Percentiles rank a stretch among this genome's conserved stretches.
Evolutionary conservation across 2,797 vertebrate species (phyloP).

Genomic region (Echeneis naucrates): DNA sequence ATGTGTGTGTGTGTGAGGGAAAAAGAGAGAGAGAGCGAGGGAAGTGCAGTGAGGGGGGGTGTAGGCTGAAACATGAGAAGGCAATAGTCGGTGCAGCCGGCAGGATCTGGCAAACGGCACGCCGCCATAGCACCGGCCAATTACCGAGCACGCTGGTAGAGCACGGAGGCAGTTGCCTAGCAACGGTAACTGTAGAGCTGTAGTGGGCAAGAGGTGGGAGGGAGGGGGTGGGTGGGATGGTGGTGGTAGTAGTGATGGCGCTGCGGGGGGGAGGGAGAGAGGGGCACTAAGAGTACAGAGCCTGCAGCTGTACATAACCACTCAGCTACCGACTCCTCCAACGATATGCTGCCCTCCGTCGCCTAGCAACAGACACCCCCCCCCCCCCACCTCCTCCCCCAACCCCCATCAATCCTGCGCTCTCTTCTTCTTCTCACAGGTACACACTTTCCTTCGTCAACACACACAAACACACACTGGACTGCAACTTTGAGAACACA

Average conservation of each 20-base stretch:
- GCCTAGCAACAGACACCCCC: slow-evolving; percentile 88
- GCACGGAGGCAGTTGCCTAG: slow-evolving; percentile 93
- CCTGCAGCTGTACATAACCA: slow-evolving; percentile 84
- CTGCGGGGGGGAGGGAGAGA: slow-evolving; percentile 28
- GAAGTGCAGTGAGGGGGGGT: neutral
- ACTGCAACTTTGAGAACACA: slow-evolving; percentile 33
- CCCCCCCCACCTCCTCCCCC: too few relatives aligned
- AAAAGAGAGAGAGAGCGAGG: neutral
- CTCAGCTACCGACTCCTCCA: slow-evolving; percentile 90
- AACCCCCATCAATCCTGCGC: slow-evolving; percentile 1
- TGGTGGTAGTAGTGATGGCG: slow-evolving; percentile 45
- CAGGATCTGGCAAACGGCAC: slow-evolving; percentile 84
- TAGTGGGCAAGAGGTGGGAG: slow-evolving; percentile 55
- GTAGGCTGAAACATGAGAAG: slow-evolving; percentile 77
- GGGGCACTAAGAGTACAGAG: slow-evolving; percentile 82
- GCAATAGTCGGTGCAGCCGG: slow-evolving; percentile 82
- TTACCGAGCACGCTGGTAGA: slow-evolving; percentile 79
- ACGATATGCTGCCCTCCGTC: slow-evolving; percentile 87
- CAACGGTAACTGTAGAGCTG: slow-evolving; percentile 85
- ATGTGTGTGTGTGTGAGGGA: slow-evolving; percentile 21
- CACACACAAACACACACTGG: slow-evolving; percentile 10
- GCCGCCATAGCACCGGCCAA: slow-evolving; percentile 84
- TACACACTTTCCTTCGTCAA: slow-evolving; percentile 43
- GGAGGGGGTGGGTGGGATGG: slow-evolving; percentile 28
- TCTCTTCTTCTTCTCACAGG: slow-evolving; percentile 60